Conservation (phyloP, 2,797 vertebrate genomes). For the Fringilla coelebs region DNA sequence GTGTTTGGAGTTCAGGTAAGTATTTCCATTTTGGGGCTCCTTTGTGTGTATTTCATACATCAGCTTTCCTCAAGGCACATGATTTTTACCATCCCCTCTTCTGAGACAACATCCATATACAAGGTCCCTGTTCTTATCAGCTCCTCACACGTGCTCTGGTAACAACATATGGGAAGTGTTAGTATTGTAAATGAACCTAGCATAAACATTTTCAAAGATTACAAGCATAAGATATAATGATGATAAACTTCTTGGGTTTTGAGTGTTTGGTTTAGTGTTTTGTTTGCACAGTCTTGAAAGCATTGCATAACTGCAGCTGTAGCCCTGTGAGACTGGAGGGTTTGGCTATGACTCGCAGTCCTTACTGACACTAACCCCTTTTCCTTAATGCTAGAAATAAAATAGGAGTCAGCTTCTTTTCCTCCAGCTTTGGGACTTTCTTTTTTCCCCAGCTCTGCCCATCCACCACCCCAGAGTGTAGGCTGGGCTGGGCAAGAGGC, state of each 20-base stretch:
- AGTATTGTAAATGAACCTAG: rapidly evolving
- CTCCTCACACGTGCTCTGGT: background rate
- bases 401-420: background rate
- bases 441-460: background rate
- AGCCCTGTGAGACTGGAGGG: background rate
- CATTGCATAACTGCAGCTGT: rapidly evolving
- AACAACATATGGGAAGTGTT: background rate
- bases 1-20: conserved; percentile 91
- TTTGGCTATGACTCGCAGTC: background rate
- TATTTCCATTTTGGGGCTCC: background rate
- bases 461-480: rapidly evolving
- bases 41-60: background rate
- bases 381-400: background rate
- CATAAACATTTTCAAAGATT: background rate
- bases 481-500: background rate
- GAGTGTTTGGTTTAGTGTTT: background rate
- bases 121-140: background rate
- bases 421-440: background rate
- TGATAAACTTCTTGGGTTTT: background rate
- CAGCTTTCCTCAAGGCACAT: rapidly evolving
- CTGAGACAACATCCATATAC: background rate
- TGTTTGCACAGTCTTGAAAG: background rate
- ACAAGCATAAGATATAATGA: background rate
- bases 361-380: background rate
- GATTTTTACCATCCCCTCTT: background rate